phyloP scores from a whole-genome alignment of 2,113 vertebrate genomes.

The Rhagologus leucostigma region DNA sequence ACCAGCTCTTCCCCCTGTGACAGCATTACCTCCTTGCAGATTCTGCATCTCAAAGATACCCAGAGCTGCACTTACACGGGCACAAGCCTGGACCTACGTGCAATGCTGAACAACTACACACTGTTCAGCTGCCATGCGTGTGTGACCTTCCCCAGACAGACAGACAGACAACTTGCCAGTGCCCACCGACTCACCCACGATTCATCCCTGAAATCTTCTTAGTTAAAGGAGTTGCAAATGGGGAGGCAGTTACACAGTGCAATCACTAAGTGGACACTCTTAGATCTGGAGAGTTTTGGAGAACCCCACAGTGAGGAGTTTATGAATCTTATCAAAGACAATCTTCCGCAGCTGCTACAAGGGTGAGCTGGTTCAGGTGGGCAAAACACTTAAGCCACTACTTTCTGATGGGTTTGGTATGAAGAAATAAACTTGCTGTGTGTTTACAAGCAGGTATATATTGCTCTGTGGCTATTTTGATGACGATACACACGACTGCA shows the following conservation, averaged over 20 bases:
- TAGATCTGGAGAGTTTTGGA: neutral
- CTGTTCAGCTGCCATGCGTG: neutral
- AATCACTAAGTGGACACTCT: neutral
- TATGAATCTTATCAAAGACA: neutral
- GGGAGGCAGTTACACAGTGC: neutral
- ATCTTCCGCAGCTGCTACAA: neutral
- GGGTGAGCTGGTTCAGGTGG: neutral
- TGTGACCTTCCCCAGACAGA: neutral
- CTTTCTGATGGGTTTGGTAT: neutral
- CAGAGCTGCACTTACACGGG: neutral
- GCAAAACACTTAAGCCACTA: neutral
- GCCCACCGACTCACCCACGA: accelerated
- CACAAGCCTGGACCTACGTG: neutral
- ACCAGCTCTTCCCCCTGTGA: neutral
- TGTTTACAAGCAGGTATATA: neutral
- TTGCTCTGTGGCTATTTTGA: neutral
- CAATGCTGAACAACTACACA: neutral
- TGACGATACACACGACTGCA: neutral
- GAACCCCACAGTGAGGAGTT: neutral
- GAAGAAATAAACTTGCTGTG: neutral
- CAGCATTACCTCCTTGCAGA: neutral
- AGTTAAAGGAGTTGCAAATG: neutral
- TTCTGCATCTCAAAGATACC: neutral
- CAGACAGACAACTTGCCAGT: neutral
- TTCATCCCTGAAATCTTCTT: neutral